Conservation (phyloP, 2,113 vertebrate species). For the Herpetotheres cachinnans region DNA sequence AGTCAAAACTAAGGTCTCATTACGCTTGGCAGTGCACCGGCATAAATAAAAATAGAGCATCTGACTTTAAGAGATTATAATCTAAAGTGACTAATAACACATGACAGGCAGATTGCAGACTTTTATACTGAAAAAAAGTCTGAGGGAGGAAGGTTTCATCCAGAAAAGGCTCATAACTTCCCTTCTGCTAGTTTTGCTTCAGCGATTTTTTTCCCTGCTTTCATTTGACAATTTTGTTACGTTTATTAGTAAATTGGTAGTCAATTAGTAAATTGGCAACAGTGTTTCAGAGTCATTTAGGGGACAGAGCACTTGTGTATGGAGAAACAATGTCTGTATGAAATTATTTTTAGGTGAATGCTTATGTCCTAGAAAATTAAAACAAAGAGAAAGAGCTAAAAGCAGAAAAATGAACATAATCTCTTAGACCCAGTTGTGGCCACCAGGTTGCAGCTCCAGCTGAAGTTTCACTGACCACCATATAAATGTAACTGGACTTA, state of each 20-base stretch:
- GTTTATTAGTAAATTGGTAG: background rate
- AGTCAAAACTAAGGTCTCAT: slow-evolving; percentile 9
- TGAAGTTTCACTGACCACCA: background rate
- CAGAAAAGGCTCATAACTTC: background rate
- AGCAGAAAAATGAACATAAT: background rate
- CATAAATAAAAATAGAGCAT: background rate
- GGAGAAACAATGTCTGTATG: background rate
- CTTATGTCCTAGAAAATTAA: background rate
- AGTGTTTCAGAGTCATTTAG: background rate
- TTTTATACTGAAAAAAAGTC: background rate
- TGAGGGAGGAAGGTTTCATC: background rate
- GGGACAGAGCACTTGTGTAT: background rate
- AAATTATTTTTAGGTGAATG: background rate
- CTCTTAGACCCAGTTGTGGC: background rate
- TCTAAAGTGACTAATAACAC: slow-evolving; percentile 1
- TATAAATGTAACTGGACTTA: background rate
- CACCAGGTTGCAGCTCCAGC: background rate
- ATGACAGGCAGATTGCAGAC: slow-evolving; percentile 3
- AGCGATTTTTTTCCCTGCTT: background rate
- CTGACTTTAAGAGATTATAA: background rate
- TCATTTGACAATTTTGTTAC: background rate
- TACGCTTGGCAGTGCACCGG: background rate
- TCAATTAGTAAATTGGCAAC: background rate
- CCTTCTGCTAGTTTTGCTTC: slow-evolving; percentile 12
- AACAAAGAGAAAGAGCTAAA: background rate